Percentiles rank a stretch among this genome's conserved stretches.
Conservation (phyloP, 2,888 invertebrate genomes). For the Heterodera filipjevi region DNA sequence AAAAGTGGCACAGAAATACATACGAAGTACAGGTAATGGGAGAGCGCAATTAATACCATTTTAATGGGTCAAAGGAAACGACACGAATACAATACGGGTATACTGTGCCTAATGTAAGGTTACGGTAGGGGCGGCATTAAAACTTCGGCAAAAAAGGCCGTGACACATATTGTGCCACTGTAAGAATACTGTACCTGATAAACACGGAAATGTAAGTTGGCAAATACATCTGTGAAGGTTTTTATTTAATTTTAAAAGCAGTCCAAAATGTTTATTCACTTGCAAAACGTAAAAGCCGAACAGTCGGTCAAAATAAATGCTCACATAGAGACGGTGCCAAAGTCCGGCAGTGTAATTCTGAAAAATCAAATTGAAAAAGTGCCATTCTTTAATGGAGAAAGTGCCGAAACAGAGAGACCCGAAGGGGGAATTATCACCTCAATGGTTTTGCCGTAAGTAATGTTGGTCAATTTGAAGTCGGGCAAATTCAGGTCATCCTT, state of each 20-base stretch:
- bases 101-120: too few species aligned
- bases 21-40: too few species aligned
- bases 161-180: background rate
- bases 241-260: background rate
- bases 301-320: conserved; percentile 60
- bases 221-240: conserved; percentile 59
- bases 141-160: background rate
- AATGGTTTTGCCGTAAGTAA: conserved; percentile 54
- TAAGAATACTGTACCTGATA: conserved; percentile 45
- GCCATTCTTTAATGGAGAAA: conserved; percentile 16
- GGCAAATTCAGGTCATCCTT: conserved; percentile 60
- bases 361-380: conserved; percentile 2
- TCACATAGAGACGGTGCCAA: conserved; percentile 62
- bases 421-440: conserved; percentile 42
- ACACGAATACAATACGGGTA: too few species aligned
- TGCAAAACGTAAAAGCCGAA: conserved; percentile 64
- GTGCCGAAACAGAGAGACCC: background rate
- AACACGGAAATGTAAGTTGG: conserved; percentile 64
- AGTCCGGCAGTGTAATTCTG: conserved; percentile 62
- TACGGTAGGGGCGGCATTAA: too few species aligned
- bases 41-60: too few species aligned
- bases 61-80: too few species aligned
- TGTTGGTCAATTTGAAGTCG: conserved; percentile 61
- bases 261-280: conserved; percentile 31
- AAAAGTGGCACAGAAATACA: too few species aligned